These are phyloP conservation scores for Apocrypta bakeri DNA, from an alignment of 1,140 invertebrate genomes.

Conservation along the genomic window DNA sequence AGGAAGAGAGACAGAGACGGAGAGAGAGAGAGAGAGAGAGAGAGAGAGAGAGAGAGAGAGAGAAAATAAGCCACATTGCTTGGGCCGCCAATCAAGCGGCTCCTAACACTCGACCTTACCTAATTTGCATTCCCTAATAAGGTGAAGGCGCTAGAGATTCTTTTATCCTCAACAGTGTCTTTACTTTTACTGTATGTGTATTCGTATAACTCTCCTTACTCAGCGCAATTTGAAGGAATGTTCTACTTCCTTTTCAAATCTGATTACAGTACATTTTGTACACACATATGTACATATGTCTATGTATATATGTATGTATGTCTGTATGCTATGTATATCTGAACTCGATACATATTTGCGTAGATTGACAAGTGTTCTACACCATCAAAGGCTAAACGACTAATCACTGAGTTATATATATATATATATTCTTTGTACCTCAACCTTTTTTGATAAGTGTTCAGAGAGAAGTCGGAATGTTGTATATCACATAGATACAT, in stretches of 20 bases:
- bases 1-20: not conserved
- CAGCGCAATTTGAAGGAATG: not conserved
- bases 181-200: not conserved
- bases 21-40: too few relatives aligned
- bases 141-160: not conserved
- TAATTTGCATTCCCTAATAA: not conserved
- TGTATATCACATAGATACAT: conserved; percentile 12
- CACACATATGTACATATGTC: not conserved
- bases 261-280: not conserved
- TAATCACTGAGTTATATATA: conserved; percentile 7
- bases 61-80: not conserved
- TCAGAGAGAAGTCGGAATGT: conserved; percentile 34
- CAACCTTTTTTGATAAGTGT: conserved; percentile 13
- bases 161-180: not conserved
- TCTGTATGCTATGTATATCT: not conserved
- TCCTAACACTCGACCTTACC: not conserved
- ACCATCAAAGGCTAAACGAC: conserved; percentile 16
- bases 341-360: not conserved
- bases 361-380: conserved; percentile 10
- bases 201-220: not conserved
- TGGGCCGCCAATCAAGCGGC: not conserved
- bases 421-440: not conserved
- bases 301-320: not conserved
- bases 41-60: too few relatives aligned
- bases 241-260: not conserved